Percentiles rank a stretch among this genome's conserved stretches.
phyloP scores from a whole-genome alignment of 2,113 vertebrate genomes.

The Peucedramus taeniatus region DNA sequence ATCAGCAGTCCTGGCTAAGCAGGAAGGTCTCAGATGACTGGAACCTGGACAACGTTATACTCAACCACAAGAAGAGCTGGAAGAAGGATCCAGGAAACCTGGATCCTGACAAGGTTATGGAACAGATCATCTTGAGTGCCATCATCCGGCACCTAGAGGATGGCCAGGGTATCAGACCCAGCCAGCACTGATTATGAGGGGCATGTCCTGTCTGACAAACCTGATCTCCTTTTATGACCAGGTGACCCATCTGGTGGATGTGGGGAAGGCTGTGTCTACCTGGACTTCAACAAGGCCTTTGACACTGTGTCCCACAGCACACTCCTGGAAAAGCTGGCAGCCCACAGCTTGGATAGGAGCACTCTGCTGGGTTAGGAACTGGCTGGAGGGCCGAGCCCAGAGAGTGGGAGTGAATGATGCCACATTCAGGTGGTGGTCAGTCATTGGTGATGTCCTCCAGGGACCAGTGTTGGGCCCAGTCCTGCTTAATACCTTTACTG shows the following conservation, averaged over 20 bases:
- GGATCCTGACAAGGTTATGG: neutral
- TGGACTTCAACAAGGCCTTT: neutral
- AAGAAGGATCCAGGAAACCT: neutral
- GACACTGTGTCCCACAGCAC: neutral
- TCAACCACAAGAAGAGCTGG: neutral
- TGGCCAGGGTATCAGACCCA: neutral
- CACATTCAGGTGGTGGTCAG: neutral
- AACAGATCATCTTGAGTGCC: neutral
- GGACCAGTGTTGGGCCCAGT: neutral
- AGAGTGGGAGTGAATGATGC: neutral
- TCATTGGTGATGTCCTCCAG: neutral
- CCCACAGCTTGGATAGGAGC: neutral
- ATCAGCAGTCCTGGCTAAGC: neutral
- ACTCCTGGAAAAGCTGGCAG: neutral
- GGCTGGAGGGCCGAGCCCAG: fast-evolving
- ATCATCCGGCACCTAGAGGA: neutral
- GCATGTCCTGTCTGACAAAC: neutral
- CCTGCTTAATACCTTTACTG: neutral
- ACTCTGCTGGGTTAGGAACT: neutral
- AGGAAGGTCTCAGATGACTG: neutral
- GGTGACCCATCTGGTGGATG: neutral
- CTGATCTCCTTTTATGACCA: neutral
- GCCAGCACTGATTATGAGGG: neutral
- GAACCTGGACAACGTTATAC: neutral
- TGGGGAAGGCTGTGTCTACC: neutral